These are phyloP conservation scores for Actinemys pallida DNA, from an alignment of 2,113 vertebrate genomes.

Conservation along the genomic window DNA sequence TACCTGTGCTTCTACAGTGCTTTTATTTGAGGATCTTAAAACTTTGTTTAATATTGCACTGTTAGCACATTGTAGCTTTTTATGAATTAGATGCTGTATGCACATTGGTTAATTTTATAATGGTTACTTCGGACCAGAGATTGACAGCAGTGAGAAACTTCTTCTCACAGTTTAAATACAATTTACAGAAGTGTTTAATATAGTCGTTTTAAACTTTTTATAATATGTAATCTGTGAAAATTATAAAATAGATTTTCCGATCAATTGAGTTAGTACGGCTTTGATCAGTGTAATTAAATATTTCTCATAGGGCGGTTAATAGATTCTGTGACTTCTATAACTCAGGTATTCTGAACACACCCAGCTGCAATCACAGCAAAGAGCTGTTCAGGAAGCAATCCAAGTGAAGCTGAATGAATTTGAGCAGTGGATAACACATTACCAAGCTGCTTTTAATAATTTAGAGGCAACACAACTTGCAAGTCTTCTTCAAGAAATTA, in stretches of 20 bases:
- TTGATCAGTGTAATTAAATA: not conserved
- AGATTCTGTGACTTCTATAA: conserved; percentile 9
- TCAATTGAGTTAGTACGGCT: not conserved
- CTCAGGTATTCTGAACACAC: conserved; percentile 96
- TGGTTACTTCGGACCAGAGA: not conserved
- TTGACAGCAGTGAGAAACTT: not conserved
- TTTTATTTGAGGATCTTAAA: not conserved
- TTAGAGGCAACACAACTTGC: conserved; percentile 96
- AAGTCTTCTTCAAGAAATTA: conserved; percentile 97
- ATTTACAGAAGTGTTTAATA: not conserved
- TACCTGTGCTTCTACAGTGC: not conserved
- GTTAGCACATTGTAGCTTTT: not conserved
- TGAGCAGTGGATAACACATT: conserved; percentile 97
- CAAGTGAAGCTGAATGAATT: conserved; percentile 95
- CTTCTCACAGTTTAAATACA: not conserved
- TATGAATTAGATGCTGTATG: rapidly evolving
- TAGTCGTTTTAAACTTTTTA: not conserved
- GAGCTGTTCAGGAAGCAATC: conserved; percentile 95
- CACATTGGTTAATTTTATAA: not conserved
- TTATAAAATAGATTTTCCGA: not conserved
- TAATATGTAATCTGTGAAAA: not conserved
- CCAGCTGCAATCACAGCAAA: conserved; percentile 93
- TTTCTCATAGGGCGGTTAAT: not conserved
- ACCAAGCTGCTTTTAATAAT: conserved; percentile 95
- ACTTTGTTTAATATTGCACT: not conserved